Evolutionary conservation across 2,113 vertebrate genomes (phyloP).

Genomic region (Ciconia maguari): DNA sequence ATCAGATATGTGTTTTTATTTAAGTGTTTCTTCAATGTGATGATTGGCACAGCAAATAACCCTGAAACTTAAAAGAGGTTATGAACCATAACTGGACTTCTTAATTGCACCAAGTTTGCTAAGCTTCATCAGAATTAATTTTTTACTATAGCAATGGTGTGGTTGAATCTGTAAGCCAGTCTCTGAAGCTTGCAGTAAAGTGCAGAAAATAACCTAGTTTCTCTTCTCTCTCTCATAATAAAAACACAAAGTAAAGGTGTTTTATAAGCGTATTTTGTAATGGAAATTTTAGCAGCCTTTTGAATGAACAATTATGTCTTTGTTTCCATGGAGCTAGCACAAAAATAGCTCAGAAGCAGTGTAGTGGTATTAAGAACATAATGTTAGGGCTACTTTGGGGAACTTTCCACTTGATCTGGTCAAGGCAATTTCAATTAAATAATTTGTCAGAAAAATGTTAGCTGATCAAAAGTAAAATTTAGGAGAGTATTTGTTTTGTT

Average conservation of each 20-base stretch:
- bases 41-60: not conserved
- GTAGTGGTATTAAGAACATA: constrained; percentile 1
- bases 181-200: not conserved
- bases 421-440: not conserved
- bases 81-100: not conserved
- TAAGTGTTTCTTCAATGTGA: not conserved
- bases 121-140: not conserved
- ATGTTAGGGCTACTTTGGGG: not conserved
- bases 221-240: not conserved
- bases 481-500: not conserved
- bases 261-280: constrained; percentile 37
- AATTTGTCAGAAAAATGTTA: not conserved
- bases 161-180: not conserved
- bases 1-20: not conserved
- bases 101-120: not conserved
- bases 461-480: not conserved
- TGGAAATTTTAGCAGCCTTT: constrained; percentile 53
- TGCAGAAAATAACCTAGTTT: constrained; percentile 20
- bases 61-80: not conserved
- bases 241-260: constrained; percentile 25
- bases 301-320: constrained; percentile 49
- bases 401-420: not conserved
- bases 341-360: constrained; percentile 11
- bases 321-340: constrained; percentile 59
- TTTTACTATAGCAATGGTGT: not conserved